Evolutionary conservation across 2,888 invertebrate genomes (phyloP).

Genomic region (Eristalis arbustorum): DNA sequence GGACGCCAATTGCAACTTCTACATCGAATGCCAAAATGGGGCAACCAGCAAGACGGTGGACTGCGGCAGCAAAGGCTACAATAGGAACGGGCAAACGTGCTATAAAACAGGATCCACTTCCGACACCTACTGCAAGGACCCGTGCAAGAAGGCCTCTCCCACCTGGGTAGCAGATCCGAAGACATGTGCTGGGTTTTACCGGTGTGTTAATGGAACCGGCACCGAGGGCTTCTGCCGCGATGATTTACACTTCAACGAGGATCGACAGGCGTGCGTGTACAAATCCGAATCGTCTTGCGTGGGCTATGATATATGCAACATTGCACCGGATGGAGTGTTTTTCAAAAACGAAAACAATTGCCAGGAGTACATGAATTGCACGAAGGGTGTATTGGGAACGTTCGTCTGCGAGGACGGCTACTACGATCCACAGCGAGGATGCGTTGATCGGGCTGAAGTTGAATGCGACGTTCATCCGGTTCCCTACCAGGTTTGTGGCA

Average conservation of each 20-base stretch:
- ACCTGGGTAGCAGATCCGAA: constrained; percentile 72
- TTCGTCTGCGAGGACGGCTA: constrained; percentile 71
- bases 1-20: constrained; percentile 72
- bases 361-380: constrained; percentile 72
- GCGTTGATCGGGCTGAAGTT: constrained; percentile 72
- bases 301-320: constrained; percentile 73
- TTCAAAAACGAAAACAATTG: constrained; percentile 74
- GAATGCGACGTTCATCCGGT: constrained; percentile 73
- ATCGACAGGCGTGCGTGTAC: constrained; percentile 71
- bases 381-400: not conserved
- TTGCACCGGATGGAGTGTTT: constrained; percentile 67
- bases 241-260: constrained; percentile 71
- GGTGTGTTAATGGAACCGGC: constrained; percentile 64
- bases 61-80: constrained; percentile 51
- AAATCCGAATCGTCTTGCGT: constrained; percentile 68
- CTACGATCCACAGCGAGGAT: constrained; percentile 70
- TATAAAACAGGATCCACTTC: not conserved
- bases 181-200: constrained; percentile 74
- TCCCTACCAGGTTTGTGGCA: constrained; percentile 74
- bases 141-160: constrained; percentile 69
- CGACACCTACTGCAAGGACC: constrained; percentile 72
- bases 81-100: constrained; percentile 44
- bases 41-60: not conserved
- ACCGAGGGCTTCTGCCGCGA: constrained; percentile 68
- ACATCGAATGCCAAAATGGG: constrained; percentile 72